A percentile compares a stretch with the other conserved stretches of the same genome.
Evolutionary conservation across 2,888 invertebrate genomes (phyloP).

Genomic region (Leptinotarsa haldemani): DNA sequence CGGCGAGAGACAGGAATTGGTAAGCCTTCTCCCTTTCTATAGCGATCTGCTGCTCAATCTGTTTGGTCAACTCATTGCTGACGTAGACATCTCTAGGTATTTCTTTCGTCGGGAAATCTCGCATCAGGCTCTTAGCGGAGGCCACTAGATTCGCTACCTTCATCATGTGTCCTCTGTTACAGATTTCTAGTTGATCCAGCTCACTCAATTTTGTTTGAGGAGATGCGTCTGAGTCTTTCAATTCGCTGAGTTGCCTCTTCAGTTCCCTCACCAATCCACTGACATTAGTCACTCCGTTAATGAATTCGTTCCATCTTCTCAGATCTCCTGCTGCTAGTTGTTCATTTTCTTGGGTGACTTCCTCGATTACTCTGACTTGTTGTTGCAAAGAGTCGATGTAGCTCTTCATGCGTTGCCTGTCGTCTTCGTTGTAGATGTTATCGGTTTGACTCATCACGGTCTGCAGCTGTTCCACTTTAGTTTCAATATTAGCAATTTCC

Average conservation of each 20-base stretch:
- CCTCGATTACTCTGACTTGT: conserved; percentile 78
- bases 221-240: conserved; percentile 74
- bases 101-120: conserved; percentile 77
- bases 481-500: conserved; percentile 75
- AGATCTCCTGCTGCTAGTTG: conserved; percentile 71
- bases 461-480: conserved; percentile 75
- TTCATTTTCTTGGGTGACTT: conserved; percentile 73
- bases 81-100: conserved; percentile 76
- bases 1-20: conserved; percentile 80
- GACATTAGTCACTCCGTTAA: conserved; percentile 73
- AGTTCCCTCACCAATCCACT: conserved; percentile 68
- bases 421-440: conserved; percentile 66
- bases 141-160: conserved; percentile 73
- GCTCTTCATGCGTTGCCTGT: conserved; percentile 67
- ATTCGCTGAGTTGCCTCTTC: conserved; percentile 69
- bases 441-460: conserved; percentile 68
- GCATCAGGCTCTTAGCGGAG: conserved; percentile 73
- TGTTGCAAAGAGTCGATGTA: conserved; percentile 72
- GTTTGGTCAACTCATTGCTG: conserved; percentile 76
- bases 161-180: conserved; percentile 73
- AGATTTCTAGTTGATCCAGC: conserved; percentile 77
- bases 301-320: conserved; percentile 78
- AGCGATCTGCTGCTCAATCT: conserved; percentile 76
- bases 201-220: conserved; percentile 76
- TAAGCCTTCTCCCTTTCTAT: conserved; percentile 81